These are phyloP conservation scores for Mesocentrotus franciscanus DNA, from an alignment of 53 echinoderm and acorn worm species.

Conservation along the genomic window DNA sequence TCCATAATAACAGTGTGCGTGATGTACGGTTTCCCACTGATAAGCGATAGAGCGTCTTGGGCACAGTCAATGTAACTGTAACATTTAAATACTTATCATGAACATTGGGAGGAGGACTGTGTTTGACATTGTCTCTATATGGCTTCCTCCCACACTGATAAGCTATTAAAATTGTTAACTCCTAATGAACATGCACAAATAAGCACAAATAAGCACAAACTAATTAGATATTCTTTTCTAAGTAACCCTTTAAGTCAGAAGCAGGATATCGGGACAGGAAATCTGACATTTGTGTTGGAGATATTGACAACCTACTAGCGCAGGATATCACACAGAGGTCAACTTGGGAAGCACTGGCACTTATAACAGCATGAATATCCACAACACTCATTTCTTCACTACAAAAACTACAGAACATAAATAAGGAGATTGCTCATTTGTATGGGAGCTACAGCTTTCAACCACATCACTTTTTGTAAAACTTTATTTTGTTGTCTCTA, in stretches of 20 bases:
- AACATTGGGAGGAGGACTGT: background rate
- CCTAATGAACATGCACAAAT: background rate
- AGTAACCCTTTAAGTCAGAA: background rate
- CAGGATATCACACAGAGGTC: conserved; percentile 20
- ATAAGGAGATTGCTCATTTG: background rate
- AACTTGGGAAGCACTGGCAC: background rate
- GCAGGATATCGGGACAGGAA: conserved; percentile 17
- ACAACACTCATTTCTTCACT: background rate
- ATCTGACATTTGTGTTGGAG: conserved; percentile 5
- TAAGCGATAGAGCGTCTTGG: background rate
- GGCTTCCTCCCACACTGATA: background rate
- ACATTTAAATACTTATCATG: conserved; percentile 3
- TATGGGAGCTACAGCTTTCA: no score
- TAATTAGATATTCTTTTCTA: background rate
- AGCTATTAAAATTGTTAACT: background rate
- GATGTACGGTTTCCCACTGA: conserved; percentile 33
- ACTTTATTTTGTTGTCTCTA: no score
- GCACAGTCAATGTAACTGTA: background rate
- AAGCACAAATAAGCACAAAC: background rate
- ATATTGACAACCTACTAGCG: background rate
- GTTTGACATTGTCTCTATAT: background rate
- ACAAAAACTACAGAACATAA: background rate
- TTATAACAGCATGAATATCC: background rate
- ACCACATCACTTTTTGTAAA: no score
- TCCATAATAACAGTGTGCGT: conserved; percentile 41